Evolutionary conservation across 2,113 vertebrate genomes (phyloP).

Genomic region (Trichechus manatus): DNA sequence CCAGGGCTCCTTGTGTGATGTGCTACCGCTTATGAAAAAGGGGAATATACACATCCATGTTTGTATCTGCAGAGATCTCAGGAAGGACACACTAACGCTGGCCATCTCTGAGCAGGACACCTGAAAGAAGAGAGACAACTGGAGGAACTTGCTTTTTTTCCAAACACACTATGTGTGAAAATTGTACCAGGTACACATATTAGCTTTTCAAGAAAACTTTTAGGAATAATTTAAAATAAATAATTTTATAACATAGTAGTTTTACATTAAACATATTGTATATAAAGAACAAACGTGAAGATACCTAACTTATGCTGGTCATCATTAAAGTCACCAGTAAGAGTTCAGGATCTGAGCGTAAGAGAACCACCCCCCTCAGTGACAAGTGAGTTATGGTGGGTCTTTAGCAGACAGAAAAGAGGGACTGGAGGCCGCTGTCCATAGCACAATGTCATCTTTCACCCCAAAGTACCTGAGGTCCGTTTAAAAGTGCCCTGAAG

Average conservation of each 20-base stretch:
- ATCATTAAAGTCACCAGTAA: background rate
- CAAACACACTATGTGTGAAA: background rate
- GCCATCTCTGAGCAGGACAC: background rate
- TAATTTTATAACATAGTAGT: background rate
- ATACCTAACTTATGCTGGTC: background rate
- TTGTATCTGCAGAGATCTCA: background rate
- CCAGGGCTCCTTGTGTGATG: background rate
- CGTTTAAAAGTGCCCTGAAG: conserved; percentile 53
- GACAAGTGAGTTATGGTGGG: background rate
- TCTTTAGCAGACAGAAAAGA: background rate
- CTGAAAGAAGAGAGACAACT: background rate
- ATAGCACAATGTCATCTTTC: background rate
- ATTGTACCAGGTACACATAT: background rate
- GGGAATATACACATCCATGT: background rate
- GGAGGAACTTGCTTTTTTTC: background rate
- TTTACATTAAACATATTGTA: background rate
- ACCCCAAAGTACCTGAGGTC: conserved; percentile 54
- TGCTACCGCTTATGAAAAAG: background rate
- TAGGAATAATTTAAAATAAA: conserved; percentile 27
- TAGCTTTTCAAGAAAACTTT: background rate
- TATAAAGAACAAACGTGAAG: background rate
- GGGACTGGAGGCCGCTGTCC: background rate
- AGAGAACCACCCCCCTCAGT: conserved; percentile 36
- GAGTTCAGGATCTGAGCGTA: conserved; percentile 56
- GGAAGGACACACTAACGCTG: background rate